Base-by-base conservation (phyloP, 2,888 invertebrate genomes). In the Eutolmus rufibarbis region DNA sequence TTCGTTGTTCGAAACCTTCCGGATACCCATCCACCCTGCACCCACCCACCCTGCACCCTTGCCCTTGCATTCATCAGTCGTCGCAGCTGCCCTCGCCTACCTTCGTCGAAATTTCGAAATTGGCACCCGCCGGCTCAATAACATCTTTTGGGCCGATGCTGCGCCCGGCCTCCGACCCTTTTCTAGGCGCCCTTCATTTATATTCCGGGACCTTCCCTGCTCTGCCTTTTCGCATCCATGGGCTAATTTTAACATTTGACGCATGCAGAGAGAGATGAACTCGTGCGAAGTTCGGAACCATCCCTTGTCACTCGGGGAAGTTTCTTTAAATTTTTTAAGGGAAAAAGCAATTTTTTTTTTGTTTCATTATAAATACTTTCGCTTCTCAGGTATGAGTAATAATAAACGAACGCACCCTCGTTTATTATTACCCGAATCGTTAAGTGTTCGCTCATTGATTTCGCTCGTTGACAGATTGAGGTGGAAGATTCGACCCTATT, bases 161-260 rank as follows among this genome's bases (percentile, higher is more conserved):
- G 40, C 40, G 14, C 40, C 76, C 28, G 2, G 40, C n/a, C 76
- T 7, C 16, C 37, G 76, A 76, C 31, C 76, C 76, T 34, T 14
- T 74, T 34, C 37, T 1, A 34, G 78, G 46, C 23, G 8, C 19
- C 12, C 78, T 78, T 78, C 78, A 78, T 78, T 78, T 78, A 46
- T 78, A 78, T 78, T 78, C 78, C 46, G 28, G 23, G 46, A 43
- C 46, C 19, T 78, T 43, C 23, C 28, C 40, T 74, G 12, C 28
- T 28, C 23, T 78, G 78, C 46, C 78, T 78, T 78, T 78, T 78
- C 78, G 40, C 78, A 43, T 78, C 40, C 46, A 78, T 46, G 19
- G 14, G 23, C 78, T 43, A 78, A 78, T 78, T 78, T 46, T 46
- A 78, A 46, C 28, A 43, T 78, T 78, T 78, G 43, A 43, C 46